phyloP scores from a whole-genome alignment of 2,888 invertebrate genomes.

The Dioctria linearis region DNA sequence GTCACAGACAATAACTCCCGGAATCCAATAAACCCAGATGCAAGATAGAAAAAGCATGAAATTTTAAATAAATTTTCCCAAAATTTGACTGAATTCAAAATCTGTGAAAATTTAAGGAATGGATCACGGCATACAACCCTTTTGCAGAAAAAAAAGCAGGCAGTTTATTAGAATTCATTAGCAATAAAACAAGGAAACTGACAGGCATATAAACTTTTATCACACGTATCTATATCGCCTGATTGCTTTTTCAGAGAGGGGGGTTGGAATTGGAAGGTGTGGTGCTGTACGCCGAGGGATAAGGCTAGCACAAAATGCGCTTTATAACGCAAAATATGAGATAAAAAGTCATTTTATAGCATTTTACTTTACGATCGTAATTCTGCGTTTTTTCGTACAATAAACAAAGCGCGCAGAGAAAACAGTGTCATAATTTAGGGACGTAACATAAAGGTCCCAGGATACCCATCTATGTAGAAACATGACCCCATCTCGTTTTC shows the following conservation, averaged over 20 bases:
- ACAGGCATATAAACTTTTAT: conserved; percentile 9
- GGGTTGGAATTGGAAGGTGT: neutral
- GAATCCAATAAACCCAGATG: no score
- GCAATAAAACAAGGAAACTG: conserved; percentile 44
- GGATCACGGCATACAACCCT: no score
- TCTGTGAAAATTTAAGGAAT: no score
- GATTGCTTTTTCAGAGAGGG: conserved; percentile 29
- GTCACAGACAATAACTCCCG: no score
- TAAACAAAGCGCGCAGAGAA: conserved; percentile 49
- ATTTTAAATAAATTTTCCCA: no score
- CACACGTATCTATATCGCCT: conserved; percentile 21
- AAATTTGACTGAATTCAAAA: no score
- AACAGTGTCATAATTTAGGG: conserved; percentile 1
- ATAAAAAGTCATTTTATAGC: conserved; percentile 52
- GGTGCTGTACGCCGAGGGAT: neutral
- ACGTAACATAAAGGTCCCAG: conserved; percentile 35
- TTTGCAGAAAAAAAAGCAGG: neutral
- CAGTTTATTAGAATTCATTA: conserved; percentile 44
- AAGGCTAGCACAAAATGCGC: conserved; percentile 30
- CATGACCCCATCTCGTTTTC: neutral
- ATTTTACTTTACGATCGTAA: conserved; percentile 49
- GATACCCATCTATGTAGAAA: neutral
- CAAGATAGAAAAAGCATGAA: no score
- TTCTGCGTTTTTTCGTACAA: conserved; percentile 31
- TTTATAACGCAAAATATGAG: conserved; percentile 50